Conservation (phyloP, 2,888 invertebrate genomes). For the Bombylius major region DNA sequence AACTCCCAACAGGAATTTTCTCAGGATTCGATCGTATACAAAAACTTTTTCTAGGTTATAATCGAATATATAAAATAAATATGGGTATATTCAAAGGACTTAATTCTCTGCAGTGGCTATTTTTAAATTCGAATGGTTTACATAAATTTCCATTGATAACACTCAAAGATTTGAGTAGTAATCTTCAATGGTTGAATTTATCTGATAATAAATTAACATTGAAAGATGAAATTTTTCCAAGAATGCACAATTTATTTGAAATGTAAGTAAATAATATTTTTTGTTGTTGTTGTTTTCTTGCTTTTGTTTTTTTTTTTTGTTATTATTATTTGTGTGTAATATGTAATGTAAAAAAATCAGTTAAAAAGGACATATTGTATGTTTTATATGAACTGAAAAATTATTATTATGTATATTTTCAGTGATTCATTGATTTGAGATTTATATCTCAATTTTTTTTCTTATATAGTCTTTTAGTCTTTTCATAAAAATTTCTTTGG, state of each 20-base stretch:
- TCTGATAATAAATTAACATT: conserved; percentile 39
- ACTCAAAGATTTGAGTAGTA: conserved; percentile 31
- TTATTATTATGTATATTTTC: too few species aligned
- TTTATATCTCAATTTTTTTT: too few species aligned
- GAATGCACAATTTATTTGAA: conserved; percentile 36
- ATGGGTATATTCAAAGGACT: conserved; percentile 36
- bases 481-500: too few species aligned
- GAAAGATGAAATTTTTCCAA: conserved; percentile 36
- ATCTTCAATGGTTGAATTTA: conserved; percentile 38
- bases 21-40: conserved; percentile 23
- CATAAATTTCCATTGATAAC: conserved; percentile 33
- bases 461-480: too few species aligned
- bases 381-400: too few species aligned
- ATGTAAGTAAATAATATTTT: conserved; percentile 34
- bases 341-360: too few species aligned
- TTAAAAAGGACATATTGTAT: too few species aligned
- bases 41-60: conserved; percentile 28
- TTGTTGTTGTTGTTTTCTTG: too few species aligned
- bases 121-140: conserved; percentile 39
- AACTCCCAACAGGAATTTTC: conserved; percentile 27
- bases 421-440: too few species aligned
- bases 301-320: too few species aligned
- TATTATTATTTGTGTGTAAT: too few species aligned
- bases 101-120: conserved; percentile 36
- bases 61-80: conserved; percentile 28